Evolutionary conservation across 92 coral and sea anemone species (phyloP), one percentile per base, ranked within the genome.

Genomic region (Siderastrea siderea): DNA sequence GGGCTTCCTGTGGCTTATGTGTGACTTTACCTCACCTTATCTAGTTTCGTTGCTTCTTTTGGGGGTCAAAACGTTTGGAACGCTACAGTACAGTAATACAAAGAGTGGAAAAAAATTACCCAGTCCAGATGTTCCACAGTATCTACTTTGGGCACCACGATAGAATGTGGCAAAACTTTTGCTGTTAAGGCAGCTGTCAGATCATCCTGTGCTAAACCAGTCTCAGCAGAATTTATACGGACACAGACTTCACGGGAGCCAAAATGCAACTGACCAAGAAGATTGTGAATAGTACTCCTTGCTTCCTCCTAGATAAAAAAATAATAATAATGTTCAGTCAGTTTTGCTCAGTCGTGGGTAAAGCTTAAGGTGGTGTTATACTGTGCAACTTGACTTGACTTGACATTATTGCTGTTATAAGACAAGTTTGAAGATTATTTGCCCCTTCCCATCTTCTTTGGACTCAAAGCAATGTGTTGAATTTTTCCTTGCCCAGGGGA

Each of bases 101-200:
- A 12, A 68, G 48, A 44, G 2, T 5, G 17, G 15, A 66, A 71
- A 9, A 55, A 4, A 51, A 68, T 69, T 90, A 95, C 98, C 99
- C 99, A 97, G 77, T 86, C 86, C 26, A 97, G 70, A 69, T 97
- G 96, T 68, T 80, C 91, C 69, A 90, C 95, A 83, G 96, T 75
- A 76, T 97, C 99, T 53, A 97, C 98, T 86, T 97, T 97, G 67
- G 99, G 99, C 15, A 97, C 92, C 58, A 97, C 98, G 74, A 97
- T 92, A 26, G 98, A 93, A 47, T 96, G 90, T 19, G 99, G 99
- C 46, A 95, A 75, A 44, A 80, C 87, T 26, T 89, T 80, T 47
- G 97, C 96, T 72, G 90, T 86, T 74, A 97, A 78, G 54, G 90
- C 77, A 47, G 94, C 95, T 46, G 79, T 89, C 51, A 97, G 80